Percentiles rank a stretch among this genome's conserved stretches.
Conservation (phyloP, 2,797 vertebrate genomes). For the Pangasius krempfi region DNA sequence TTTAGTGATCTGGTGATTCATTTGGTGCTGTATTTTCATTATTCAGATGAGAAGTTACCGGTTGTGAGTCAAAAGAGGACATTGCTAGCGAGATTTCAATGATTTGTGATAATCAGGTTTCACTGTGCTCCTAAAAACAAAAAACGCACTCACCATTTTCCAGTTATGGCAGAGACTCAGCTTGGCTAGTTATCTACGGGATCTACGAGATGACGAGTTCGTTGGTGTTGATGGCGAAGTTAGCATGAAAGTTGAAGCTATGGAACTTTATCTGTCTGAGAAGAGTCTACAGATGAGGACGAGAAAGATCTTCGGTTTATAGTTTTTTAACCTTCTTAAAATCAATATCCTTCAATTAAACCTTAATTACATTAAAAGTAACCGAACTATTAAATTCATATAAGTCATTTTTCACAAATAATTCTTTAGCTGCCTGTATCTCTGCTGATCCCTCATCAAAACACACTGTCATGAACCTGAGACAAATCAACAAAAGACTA, state of each 20-base stretch:
- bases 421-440: background rate
- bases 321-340: too few relatives aligned
- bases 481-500: background rate
- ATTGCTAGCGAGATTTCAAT: background rate
- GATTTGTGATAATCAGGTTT: background rate
- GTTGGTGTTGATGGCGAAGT: background rate
- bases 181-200: background rate
- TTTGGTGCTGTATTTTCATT: background rate
- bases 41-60: background rate
- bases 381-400: too few relatives aligned
- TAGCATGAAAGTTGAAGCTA: too few relatives aligned
- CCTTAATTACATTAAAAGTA: too few relatives aligned
- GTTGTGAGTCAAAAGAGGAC: background rate
- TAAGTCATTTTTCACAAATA: background rate
- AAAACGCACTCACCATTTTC: background rate
- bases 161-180: background rate
- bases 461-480: constrained; percentile 1
- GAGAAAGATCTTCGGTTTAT: background rate
- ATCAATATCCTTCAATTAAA: background rate
- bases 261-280: background rate
- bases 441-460: background rate
- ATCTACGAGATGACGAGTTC: background rate
- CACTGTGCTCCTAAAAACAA: background rate
- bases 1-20: background rate
- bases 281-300: background rate